phyloP scores from a whole-genome alignment of 2,797 vertebrate genomes.

The Sebastes kiyomatsui region DNA sequence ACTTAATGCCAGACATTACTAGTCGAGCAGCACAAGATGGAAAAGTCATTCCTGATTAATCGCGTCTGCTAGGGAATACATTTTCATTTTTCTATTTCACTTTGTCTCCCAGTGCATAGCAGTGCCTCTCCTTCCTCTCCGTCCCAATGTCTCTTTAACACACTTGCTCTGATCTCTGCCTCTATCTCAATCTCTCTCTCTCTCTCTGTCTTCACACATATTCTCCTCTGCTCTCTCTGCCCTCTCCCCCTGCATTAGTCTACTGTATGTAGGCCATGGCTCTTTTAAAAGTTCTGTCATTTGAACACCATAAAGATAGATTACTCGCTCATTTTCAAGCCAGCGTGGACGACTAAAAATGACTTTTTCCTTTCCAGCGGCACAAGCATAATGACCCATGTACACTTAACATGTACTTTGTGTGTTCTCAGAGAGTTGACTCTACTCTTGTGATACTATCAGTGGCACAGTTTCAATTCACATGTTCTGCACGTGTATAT shows the following conservation, averaged over 20 bases:
- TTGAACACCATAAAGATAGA: conserved; percentile 53
- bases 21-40: conserved; percentile 76
- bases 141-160: conserved; percentile 46
- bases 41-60: conserved; percentile 80
- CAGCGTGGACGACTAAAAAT: conserved; percentile 15
- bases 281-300: conserved; percentile 67
- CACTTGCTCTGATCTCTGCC: conserved; percentile 51
- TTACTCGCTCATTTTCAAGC: conserved; percentile 38
- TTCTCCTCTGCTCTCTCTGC: conserved; percentile 34
- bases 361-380: conserved; percentile 8
- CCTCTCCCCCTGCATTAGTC: conserved; percentile 49
- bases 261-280: conserved; percentile 67
- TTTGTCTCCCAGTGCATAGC: conserved; percentile 51
- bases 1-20: conserved; percentile 79
- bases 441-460: background rate
- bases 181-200: conserved; percentile 16
- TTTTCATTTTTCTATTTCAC: conserved; percentile 73
- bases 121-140: conserved; percentile 44
- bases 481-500: background rate
- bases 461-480: background rate
- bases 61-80: conserved; percentile 68
- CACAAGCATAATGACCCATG: conserved; percentile 23
- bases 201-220: conserved; percentile 46
- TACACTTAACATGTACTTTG: conserved; percentile 10
- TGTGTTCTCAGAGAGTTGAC: conserved; percentile 10